Conservation (phyloP, 2,888 invertebrate genomes). For the Cabera pusaria region DNA sequence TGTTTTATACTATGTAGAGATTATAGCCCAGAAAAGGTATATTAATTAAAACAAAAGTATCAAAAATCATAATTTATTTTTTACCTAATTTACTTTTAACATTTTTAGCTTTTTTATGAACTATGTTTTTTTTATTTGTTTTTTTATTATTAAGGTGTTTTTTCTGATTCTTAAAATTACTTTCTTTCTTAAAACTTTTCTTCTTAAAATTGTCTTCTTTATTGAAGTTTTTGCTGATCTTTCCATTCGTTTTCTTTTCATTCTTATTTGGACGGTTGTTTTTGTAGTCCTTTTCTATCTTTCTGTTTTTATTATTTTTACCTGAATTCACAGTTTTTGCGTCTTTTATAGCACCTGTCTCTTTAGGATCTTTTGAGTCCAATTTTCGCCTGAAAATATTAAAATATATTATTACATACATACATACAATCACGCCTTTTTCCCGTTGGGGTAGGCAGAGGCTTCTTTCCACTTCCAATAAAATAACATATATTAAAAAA, state of each 20-base stretch:
- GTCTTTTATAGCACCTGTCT: constrained; percentile 39
- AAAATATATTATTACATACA: no score
- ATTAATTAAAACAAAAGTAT: no score
- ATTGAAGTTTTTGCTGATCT: constrained; percentile 9
- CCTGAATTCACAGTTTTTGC: constrained; percentile 44
- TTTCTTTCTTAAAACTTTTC: constrained; percentile 13
- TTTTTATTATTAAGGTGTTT: constrained; percentile 25
- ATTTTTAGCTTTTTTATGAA: constrained; percentile 40
- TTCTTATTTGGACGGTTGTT: constrained; percentile 11
- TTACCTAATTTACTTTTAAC: constrained; percentile 27
- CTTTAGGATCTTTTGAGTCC: constrained; percentile 45
- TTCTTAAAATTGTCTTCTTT: background rate
- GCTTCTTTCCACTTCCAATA: no score
- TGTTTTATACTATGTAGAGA: no score
- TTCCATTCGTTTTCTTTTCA: constrained; percentile 18
- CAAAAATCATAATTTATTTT: constrained; percentile 17
- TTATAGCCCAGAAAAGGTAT: no score
- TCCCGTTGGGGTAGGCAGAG: no score
- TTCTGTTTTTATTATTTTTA: constrained; percentile 59
- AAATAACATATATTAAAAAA: no score
- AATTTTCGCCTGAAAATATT: constrained; percentile 63
- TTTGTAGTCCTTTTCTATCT: constrained; percentile 31
- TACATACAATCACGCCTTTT: no score
- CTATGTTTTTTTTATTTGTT: constrained; percentile 38
- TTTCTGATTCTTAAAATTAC: constrained; percentile 22